Percentiles rank a stretch among this genome's conserved stretches.
Evolutionary conservation across 2,888 invertebrate genomes (phyloP).

Genomic region (Synanthedon formicaeformis): DNA sequence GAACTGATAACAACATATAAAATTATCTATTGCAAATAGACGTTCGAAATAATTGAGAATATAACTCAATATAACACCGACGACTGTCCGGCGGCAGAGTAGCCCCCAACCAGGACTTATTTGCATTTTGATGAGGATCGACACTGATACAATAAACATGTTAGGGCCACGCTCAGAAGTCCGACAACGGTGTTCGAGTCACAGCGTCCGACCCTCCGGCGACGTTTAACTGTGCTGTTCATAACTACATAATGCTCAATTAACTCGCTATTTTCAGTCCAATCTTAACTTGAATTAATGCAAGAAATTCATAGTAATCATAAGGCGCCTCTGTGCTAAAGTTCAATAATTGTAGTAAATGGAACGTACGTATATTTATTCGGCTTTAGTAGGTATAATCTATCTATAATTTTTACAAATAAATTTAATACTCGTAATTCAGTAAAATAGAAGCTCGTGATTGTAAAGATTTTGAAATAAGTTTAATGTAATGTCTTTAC

Average conservation of each 20-base stretch:
- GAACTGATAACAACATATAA: too few species aligned
- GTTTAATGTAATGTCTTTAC: too few species aligned
- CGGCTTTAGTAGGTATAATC: too few species aligned
- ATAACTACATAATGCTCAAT: constrained; percentile 36
- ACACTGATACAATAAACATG: constrained; percentile 69
- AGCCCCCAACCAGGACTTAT: constrained; percentile 40
- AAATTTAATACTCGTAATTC: too few species aligned
- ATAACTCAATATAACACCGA: constrained; percentile 59
- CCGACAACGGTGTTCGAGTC: constrained; percentile 6
- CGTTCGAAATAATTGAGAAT: constrained; percentile 27
- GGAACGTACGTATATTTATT: too few species aligned
- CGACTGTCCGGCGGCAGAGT: constrained; percentile 50
- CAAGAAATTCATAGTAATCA: too few species aligned
- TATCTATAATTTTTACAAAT: too few species aligned
- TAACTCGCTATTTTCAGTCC: constrained; percentile 21
- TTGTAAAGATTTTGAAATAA: too few species aligned
- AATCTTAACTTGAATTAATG: too few species aligned
- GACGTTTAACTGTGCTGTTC: constrained; percentile 43
- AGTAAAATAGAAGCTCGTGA: too few species aligned
- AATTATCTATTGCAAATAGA: constrained; percentile 3
- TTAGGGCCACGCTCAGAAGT: constrained; percentile 27
- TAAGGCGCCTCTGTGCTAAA: too few species aligned
- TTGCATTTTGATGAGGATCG: constrained; percentile 69
- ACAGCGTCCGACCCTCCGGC: constrained; percentile 21
- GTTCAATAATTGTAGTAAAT: too few species aligned